These are phyloP conservation scores for Aplocera efformata DNA, from an alignment of 2,888 invertebrate genomes.

Conservation along the genomic window DNA sequence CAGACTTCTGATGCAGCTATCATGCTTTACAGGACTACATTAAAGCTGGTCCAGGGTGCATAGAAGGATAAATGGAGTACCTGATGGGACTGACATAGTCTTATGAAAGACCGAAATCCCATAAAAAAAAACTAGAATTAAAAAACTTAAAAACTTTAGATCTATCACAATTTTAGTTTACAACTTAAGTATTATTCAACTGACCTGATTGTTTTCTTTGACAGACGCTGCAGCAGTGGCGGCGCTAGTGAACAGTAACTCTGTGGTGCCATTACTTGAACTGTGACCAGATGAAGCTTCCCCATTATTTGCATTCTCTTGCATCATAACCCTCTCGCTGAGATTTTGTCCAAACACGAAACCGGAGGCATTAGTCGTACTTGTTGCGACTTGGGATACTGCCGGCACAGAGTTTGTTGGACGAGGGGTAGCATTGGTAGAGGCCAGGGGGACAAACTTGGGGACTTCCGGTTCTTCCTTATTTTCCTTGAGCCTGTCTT, in stretches of 20 bases:
- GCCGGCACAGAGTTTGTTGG: constrained; percentile 78
- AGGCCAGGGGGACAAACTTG: constrained; percentile 73
- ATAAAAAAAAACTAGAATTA: no score
- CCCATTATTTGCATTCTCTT: constrained; percentile 78
- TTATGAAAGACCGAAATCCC: no score
- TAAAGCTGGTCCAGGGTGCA: no score
- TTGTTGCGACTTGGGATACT: constrained; percentile 50
- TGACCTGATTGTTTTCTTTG: constrained; percentile 67
- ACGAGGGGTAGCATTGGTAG: constrained; percentile 53
- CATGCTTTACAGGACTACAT: no score
- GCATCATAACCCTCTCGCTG: constrained; percentile 89
- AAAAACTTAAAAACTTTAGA: no score
- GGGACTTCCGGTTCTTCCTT: constrained; percentile 58
- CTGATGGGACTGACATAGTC: no score
- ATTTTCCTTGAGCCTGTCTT: constrained; percentile 51
- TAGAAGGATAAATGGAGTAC: no score
- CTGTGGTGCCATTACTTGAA: constrained; percentile 81
- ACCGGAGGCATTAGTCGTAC: constrained; percentile 75
- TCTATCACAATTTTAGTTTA: no score
- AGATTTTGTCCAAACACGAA: constrained; percentile 97
- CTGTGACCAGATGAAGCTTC: constrained; percentile 59
- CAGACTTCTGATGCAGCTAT: no score
- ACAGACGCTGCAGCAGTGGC: constrained; percentile 84
- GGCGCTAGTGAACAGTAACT: constrained; percentile 87
- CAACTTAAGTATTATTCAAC: constrained; percentile 11